Evolutionary conservation across 2,113 vertebrate species (phyloP), one percentile per base, ranked within the genome.

Genomic region (Solenodon paradoxus): DNA sequence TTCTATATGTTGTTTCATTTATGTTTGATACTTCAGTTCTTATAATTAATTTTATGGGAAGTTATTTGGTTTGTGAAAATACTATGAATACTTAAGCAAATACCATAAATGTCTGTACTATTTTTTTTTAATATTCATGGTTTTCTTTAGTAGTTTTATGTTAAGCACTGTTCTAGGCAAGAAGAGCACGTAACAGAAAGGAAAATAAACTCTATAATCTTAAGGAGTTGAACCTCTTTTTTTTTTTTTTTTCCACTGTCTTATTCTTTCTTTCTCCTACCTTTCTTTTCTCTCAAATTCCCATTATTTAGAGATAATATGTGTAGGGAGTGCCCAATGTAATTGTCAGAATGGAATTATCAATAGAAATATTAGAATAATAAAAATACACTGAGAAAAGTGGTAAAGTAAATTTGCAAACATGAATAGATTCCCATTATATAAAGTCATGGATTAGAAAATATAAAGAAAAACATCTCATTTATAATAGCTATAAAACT

Each of bases 1-100:
- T 71, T 82, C 77, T 71, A 1, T 77, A 49, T 90, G 16, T 10
- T 17, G 3, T 82, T 90, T 81, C 16, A 71, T 88, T 77, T 40
- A 49, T 69, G 30, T 88, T 81, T 86, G 45, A 85, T 24, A 68
- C 75, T 94, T 88, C 83, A 63, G 13, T 63, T 30, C 30, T 28
- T 79, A 4, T 78, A 30, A 61, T 45, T 83, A 53, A 92, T 74
- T 95, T 74, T 53, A 38, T 74, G 55, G 72, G 90, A 83, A 20
- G 88, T 42, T 63, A 86, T 49, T 93, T 90, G 32, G 32, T 64
- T 87, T 82, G 28, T 94, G 51, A 85, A 93, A 91, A 79, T 71
- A 9, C 8, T 83, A 9, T 84, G 12, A 74, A 72, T 72, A 5
- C 15, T 28, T 59, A 72, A 81, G 9, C 22, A 88, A 49, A 90